Conservation (phyloP, 2,797 vertebrate species). For the Bradypus variegatus region DNA sequence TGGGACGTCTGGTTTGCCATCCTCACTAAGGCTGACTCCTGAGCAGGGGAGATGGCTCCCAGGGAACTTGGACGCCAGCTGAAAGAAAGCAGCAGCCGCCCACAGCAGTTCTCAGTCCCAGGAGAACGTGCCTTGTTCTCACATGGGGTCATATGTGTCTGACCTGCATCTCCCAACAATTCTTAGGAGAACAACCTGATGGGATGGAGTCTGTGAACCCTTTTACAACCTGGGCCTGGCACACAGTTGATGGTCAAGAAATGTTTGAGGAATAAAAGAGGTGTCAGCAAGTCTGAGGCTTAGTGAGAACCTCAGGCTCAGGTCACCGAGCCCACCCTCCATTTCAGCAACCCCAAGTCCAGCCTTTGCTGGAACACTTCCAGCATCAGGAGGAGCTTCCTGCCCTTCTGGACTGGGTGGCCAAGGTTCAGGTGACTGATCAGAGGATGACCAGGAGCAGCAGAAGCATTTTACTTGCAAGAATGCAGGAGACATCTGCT, state of each 20-base stretch:
- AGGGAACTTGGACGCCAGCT: neutral
- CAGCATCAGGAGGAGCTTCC: neutral
- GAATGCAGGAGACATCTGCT: neutral
- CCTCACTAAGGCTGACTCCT: neutral
- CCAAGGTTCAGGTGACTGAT: neutral
- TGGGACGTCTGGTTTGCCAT: neutral
- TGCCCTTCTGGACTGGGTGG: neutral
- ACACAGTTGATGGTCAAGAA: neutral
- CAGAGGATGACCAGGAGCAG: neutral
- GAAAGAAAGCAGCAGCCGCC: neutral
- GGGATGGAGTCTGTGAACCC: neutral
- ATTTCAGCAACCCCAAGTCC: neutral
- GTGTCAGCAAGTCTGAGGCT: neutral
- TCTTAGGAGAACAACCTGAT: neutral
- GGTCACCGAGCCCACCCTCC: neutral
- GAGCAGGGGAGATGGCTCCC: neutral
- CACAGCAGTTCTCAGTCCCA: neutral
- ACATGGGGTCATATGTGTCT: neutral
- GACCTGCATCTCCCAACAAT: neutral
- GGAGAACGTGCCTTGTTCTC: neutral
- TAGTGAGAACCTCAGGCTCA: neutral
- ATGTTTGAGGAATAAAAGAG: neutral
- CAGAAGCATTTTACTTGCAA: neutral
- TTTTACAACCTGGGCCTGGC: neutral
- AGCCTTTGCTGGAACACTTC: neutral